Base-by-base conservation (phyloP, 2,113 vertebrate genomes). In the Gadus chalcogrammus region DNA sequence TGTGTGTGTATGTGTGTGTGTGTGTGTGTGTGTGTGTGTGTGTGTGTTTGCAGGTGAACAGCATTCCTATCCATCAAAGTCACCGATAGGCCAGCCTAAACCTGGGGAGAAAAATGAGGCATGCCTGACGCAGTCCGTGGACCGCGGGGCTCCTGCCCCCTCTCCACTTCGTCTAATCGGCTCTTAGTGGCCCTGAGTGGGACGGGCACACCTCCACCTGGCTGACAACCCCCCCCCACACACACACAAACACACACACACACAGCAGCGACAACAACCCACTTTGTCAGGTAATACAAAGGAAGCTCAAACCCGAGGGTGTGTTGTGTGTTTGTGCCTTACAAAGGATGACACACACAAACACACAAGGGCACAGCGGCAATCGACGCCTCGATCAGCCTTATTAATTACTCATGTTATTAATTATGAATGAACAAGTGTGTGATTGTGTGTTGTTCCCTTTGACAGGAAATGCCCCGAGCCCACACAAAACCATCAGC, bases 21-120 rank as follows among this genome's bases (percentile, higher is more conserved):
- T 16, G 4, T 15, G 76, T 85, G 67, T 71, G 77, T 63, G 79
- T 15, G 24, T 38, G 42, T 68, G 65, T 15, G 61, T 59, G n/a
- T 65, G 27, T 15, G 61, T 28, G 61, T 28, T 20, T 28, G 61
- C 15, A 20, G 11, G 22, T 84, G 87, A 90, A 67, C 85, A 81
- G 82, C 91, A 92, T 93, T 93, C 91, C 89, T 81, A 85, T 88
- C 82, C 80, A 86, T 87, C 88, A 88, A 89, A 89, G 89, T 92
- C 88, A 92, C 73, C 69, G 77, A 55, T 62, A 68, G 82, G 81
- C 74, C 83, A 82, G 75, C 84, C 85, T 87, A 78, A 77, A 75
- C 80, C 83, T 87, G 56, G 64, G 76, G 84, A 86, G 85, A 82
- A 83, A 88, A 81, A 88, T 84, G 79, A 88, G 85, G 82, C 72